phyloP scores from a whole-genome alignment of 2,888 invertebrate species.

The Electrophaes corylata region DNA sequence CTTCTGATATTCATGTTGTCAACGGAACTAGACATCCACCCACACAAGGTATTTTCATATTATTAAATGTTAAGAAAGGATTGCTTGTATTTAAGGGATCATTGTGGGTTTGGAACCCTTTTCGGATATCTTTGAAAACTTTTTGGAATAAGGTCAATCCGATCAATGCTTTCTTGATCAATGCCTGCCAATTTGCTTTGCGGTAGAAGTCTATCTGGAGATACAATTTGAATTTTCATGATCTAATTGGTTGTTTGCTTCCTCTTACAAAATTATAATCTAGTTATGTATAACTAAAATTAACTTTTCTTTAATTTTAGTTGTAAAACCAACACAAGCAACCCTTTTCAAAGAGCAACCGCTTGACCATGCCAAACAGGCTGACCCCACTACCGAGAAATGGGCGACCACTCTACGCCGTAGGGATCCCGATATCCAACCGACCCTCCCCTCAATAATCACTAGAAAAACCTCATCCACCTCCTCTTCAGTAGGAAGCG shows the following conservation, averaged over 20 bases:
- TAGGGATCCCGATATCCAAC: constrained; percentile 87
- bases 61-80: no score
- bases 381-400: constrained; percentile 83
- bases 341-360: constrained; percentile 58
- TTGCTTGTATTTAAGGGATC: no score
- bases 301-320: constrained; percentile 54
- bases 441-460: constrained; percentile 86
- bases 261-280: background rate
- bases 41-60: constrained; percentile 60
- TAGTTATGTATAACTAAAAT: constrained; percentile 21
- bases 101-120: no score
- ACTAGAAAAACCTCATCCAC: constrained; percentile 80
- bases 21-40: constrained; percentile 75
- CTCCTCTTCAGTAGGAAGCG: constrained; percentile 66
- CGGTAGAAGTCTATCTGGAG: no score
- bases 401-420: constrained; percentile 88
- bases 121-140: no score
- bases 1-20: constrained; percentile 56
- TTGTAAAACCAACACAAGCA: constrained; percentile 70
- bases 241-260: background rate
- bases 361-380: constrained; percentile 60
- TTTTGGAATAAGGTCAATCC: no score
- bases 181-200: no score
- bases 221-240: no score
- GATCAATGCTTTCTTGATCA: no score